Conservation (phyloP, 2,888 invertebrate genomes). For the Pachydiplax longipennis region DNA sequence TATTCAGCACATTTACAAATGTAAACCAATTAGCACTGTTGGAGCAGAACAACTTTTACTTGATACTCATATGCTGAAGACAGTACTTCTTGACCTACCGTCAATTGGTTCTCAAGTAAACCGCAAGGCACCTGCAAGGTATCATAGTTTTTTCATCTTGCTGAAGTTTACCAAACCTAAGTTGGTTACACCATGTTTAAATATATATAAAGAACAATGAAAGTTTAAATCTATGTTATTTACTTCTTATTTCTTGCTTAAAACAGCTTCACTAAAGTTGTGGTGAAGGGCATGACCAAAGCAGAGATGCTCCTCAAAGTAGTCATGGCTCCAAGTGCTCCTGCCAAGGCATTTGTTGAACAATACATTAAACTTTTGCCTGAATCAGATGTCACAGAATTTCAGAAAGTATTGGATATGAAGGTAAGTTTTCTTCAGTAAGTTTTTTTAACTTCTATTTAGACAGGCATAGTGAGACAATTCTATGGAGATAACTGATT, state of each 20-base stretch:
- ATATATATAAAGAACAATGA: neutral
- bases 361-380: slow-evolving; percentile 91
- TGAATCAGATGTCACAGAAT: slow-evolving; percentile 87
- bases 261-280: slow-evolving; percentile 68
- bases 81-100: slow-evolving; percentile 92
- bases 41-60: slow-evolving; percentile 94
- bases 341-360: slow-evolving; percentile 79
- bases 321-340: slow-evolving; percentile 92
- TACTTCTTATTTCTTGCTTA: slow-evolving; percentile 12
- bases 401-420: slow-evolving; percentile 95
- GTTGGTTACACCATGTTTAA: neutral
- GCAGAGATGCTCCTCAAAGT: slow-evolving; percentile 99
- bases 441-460: too few relatives aligned
- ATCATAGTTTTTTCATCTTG: slow-evolving; percentile 68
- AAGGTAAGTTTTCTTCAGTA: slow-evolving; percentile 65
- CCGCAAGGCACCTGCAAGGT: slow-evolving; percentile 88
- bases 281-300: slow-evolving; percentile 91
- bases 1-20: slow-evolving; percentile 87
- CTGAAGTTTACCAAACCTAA: neutral
- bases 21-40: slow-evolving; percentile 85
- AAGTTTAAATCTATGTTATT: neutral
- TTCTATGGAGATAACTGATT: too few relatives aligned
- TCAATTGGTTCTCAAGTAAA: slow-evolving; percentile 89
- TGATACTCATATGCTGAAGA: slow-evolving; percentile 94
- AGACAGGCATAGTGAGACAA: too few relatives aligned